A percentile compares a stretch with the other conserved stretches of the same genome.
Evolutionary conservation across 2,113 vertebrate genomes (phyloP).

Genomic region (Clarias macrocephalus): DNA sequence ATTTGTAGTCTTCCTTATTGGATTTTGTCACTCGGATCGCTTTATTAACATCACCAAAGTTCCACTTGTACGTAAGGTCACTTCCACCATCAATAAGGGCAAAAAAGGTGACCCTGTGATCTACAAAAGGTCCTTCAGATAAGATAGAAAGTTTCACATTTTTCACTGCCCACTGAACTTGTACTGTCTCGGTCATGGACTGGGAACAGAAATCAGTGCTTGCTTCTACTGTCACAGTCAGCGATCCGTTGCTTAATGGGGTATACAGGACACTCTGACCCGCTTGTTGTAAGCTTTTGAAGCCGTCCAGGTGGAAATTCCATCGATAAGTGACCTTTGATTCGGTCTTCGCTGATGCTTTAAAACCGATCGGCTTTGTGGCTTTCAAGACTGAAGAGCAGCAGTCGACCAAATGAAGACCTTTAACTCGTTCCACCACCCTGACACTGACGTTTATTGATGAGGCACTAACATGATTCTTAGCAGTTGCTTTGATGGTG

Average conservation of each 20-base stretch:
- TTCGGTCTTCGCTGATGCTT: conserved; percentile 57
- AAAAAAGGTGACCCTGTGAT: conserved; percentile 61
- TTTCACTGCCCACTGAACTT: conserved; percentile 66
- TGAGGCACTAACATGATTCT: conserved; percentile 67
- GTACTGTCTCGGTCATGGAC: conserved; percentile 47
- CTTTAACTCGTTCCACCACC: conserved; percentile 65
- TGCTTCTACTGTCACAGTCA: conserved; percentile 66
- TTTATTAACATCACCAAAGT: conserved; percentile 66
- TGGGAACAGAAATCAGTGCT: conserved; percentile 67
- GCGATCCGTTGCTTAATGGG: conserved; percentile 58
- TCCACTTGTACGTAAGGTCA: conserved; percentile 68
- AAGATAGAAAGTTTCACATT: conserved; percentile 55
- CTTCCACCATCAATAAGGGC: conserved; percentile 57
- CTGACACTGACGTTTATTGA: conserved; percentile 53
- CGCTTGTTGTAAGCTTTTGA: conserved; percentile 27
- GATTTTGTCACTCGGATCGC: conserved; percentile 41
- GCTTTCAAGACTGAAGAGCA: conserved; percentile 61
- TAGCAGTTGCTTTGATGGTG: conserved; percentile 61
- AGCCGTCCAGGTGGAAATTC: conserved; percentile 64
- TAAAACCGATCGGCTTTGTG: conserved; percentile 59
- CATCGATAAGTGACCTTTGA: conserved; percentile 64
- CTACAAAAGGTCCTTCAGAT: conserved; percentile 59
- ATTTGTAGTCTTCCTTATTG: conserved; percentile 60
- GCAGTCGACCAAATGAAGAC: conserved; percentile 65
- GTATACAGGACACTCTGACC: conserved; percentile 68